Base-by-base conservation (phyloP, 1,140 invertebrate genomes). In the Dendroctonus valens region DNA sequence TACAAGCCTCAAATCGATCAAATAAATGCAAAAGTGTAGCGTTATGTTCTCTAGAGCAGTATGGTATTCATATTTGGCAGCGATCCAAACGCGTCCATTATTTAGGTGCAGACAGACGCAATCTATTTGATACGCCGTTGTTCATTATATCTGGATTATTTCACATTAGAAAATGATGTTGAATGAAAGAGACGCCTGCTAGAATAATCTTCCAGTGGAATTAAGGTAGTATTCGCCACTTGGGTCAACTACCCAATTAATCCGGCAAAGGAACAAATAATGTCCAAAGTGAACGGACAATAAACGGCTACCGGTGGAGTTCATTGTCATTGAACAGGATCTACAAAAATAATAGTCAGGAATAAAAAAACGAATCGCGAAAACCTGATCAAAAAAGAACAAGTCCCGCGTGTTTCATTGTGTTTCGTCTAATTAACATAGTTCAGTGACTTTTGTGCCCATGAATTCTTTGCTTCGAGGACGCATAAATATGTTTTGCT, bases 311-410 rank as follows among this genome's bases (percentile, higher is more conserved):
- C 39, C 39, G 48, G 37, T 26, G 12, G 59, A 52, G 59, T 61
- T 61, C 59, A 61, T 61, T 52, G 59, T 61, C 59, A 61, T 39
- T 26, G 12, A 61, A 50, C 48, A 61, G 59, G 59, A 61, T 52
- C 49, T 61, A 60, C 11, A 51, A 61, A 61, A 52, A 61, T 50
- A 61, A 61, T 50, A 60, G 58, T 6, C 46, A 14, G 11, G 39
- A 51, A 59, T 11, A 59, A 48, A 59, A 41, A 61, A 38, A 55
- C 7, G 46, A 41, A 37, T 50, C 49, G 59, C 59, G 48, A 48
- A 61, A 61, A 61, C 59, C 48, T 52, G 49, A 61, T 52, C 38
- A 50, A 42, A 58, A 54, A 58, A 58, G 55, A 58, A 41, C 55
- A 42, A 42, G 39, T 26, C 26, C 40, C 15, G 48, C 59, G 49